Evolutionary conservation across 2,888 invertebrate species (phyloP).

Genomic region (Xestobium rufovillosum): DNA sequence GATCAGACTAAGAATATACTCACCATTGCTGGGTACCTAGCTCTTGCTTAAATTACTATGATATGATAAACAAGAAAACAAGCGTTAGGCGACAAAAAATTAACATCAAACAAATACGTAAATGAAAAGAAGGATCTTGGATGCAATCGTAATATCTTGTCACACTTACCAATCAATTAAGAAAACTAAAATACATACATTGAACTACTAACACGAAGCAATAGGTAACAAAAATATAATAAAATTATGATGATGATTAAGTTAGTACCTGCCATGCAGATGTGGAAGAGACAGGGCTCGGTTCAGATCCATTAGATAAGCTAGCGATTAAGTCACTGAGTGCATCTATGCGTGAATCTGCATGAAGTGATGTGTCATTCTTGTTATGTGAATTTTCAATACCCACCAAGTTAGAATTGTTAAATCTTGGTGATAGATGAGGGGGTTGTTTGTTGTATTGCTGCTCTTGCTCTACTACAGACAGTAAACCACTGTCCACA

Average conservation of each 20-base stretch:
- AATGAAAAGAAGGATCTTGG: too few species aligned
- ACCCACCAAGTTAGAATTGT: slow-evolving; percentile 40
- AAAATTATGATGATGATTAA: slow-evolving; percentile 14
- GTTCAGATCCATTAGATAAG: slow-evolving; percentile 41
- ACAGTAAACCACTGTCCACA: slow-evolving; percentile 39
- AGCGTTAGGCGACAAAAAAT: too few species aligned
- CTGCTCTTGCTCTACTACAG: slow-evolving; percentile 38
- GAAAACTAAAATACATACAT: too few species aligned
- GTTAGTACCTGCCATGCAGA: slow-evolving; percentile 47
- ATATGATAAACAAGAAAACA: too few species aligned
- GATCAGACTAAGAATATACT: too few species aligned
- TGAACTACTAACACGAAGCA: too few species aligned
- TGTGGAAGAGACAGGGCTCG: slow-evolving; percentile 40
- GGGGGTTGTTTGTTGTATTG: slow-evolving; percentile 26
- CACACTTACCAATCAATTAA: too few species aligned
- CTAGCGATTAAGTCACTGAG: slow-evolving; percentile 44
- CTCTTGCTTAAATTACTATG: too few species aligned
- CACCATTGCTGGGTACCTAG: too few species aligned
- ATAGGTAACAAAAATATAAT: slow-evolving; percentile 20
- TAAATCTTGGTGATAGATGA: too few species aligned
- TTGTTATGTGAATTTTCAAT: slow-evolving; percentile 32
- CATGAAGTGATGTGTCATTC: slow-evolving; percentile 24
- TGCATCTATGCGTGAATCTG: slow-evolving; percentile 37
- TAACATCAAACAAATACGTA: too few species aligned
- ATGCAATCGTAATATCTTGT: too few species aligned